Evolutionary conservation across 2,113 vertebrate species (phyloP).

Genomic region (Pteropus alecto): DNA sequence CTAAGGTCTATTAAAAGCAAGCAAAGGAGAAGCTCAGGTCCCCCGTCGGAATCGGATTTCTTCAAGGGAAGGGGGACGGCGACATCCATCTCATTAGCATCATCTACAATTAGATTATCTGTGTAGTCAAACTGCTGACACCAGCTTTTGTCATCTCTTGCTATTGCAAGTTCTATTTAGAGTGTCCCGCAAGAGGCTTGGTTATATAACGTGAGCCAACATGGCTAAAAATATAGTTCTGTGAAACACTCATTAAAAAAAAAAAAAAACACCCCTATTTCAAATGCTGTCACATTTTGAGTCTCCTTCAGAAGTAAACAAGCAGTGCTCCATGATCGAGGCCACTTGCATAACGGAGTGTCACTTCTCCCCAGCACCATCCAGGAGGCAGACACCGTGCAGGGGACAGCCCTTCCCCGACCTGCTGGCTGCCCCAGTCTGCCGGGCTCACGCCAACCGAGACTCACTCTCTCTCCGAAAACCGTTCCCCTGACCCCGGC

Average conservation of each 20-base stretch:
- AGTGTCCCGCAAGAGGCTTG: conserved; percentile 71
- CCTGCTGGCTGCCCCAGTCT: not conserved
- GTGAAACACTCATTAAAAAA: conserved; percentile 71
- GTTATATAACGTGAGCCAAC: conserved; percentile 74
- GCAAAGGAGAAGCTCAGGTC: not conserved
- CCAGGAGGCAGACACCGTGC: not conserved
- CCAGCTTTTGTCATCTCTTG: conserved; percentile 66
- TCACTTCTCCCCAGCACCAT: not conserved
- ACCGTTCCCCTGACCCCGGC: not conserved
- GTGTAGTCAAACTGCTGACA: conserved; percentile 45
- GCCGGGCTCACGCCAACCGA: not conserved
- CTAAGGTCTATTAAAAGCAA: not conserved
- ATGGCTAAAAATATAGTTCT: conserved; percentile 80
- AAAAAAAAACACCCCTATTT: conserved; percentile 31
- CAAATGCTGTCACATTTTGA: conserved; percentile 53
- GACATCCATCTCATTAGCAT: not conserved
- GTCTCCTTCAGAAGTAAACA: conserved; percentile 48
- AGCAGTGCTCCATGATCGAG: conserved; percentile 38
- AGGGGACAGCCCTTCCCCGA: not conserved
- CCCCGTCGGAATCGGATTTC: not conserved
- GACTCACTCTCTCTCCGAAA: not conserved
- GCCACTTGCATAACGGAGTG: conserved; percentile 49
- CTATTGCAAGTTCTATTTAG: conserved; percentile 76
- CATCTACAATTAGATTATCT: not conserved
- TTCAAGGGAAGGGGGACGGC: not conserved